Evolutionary conservation across 2,797 vertebrate species (phyloP).

Genomic region (Microctenopoma lineatum): DNA sequence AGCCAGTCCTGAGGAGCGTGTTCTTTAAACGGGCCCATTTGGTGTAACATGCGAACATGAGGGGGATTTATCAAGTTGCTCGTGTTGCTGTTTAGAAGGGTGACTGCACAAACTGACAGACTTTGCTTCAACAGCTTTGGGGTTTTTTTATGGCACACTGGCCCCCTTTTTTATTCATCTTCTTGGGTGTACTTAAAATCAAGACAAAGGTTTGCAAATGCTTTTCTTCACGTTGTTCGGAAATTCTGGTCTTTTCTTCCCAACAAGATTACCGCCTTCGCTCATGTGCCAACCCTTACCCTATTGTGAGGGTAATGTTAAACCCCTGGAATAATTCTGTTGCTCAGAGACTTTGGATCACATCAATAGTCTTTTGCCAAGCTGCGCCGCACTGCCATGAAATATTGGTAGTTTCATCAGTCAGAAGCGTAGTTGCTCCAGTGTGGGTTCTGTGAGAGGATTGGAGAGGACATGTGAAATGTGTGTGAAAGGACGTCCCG

Average conservation of each 20-base stretch:
- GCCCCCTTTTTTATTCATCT: conserved; percentile 31
- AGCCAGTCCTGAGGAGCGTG: conserved; percentile 58
- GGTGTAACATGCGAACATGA: conserved; percentile 48
- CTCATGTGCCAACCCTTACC: conserved; percentile 72
- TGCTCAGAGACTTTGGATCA: conserved; percentile 60
- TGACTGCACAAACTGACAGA: conserved; percentile 34
- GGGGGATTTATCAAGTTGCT: conserved; percentile 43
- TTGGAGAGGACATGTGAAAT: conserved; percentile 79
- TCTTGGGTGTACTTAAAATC: conserved; percentile 52
- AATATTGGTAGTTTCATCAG: conserved; percentile 57
- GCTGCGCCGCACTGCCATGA: conserved; percentile 36
- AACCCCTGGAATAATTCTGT: conserved; percentile 64
- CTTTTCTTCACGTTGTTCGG: conserved; percentile 50
- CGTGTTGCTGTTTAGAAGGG: conserved; percentile 29
- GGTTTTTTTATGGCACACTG: conserved; percentile 43
- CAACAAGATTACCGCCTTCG: conserved; percentile 70
- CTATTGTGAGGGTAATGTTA: conserved; percentile 74
- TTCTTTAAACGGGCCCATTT: conserved; percentile 61
- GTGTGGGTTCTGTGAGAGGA: conserved; percentile 63
- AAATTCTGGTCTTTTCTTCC: conserved; percentile 68
- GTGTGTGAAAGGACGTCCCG: conserved; percentile 81
- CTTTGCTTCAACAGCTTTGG: conserved; percentile 50
- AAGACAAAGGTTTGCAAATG: conserved; percentile 59
- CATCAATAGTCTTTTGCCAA: conserved; percentile 37
- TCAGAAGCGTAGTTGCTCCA: conserved; percentile 50